Evolutionary conservation across 1,140 invertebrate genomes (phyloP).

Genomic region (Drosophila sp.): DNA sequence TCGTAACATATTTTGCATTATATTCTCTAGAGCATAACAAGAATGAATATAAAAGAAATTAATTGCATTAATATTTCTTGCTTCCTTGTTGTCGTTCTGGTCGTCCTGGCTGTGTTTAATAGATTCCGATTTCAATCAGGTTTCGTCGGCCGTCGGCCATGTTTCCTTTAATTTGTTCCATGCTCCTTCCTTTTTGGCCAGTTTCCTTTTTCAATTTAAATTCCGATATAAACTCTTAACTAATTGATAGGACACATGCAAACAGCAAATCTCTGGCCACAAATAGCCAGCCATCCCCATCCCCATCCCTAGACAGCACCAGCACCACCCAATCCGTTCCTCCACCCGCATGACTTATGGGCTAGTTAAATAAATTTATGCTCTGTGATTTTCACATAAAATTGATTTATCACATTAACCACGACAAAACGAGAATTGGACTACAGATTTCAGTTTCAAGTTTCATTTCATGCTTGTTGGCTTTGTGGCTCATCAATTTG

Average conservation of each 20-base stretch:
- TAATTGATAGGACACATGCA: conserved; percentile 12
- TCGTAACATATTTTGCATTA: too few relatives aligned
- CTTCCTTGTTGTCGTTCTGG: neutral
- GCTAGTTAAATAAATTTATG: conserved; percentile 81
- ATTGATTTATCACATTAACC: conserved; percentile 81
- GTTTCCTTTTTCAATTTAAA: conserved; percentile 14
- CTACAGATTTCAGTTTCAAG: conserved; percentile 17
- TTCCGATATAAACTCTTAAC: conserved; percentile 12
- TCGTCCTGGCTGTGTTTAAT: neutral
- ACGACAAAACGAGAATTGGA: conserved; percentile 52
- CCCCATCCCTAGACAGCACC: neutral
- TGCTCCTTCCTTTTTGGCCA: conserved; percentile 1
- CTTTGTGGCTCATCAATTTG: conserved; percentile 78
- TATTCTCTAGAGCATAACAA: too few relatives aligned
- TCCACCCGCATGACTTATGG: conserved; percentile 65
- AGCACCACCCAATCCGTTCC: neutral
- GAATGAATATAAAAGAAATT: neutral
- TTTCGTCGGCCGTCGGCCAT: neutral
- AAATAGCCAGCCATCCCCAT: neutral
- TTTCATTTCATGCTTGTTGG: conserved; percentile 80
- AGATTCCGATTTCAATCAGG: conserved; percentile 5
- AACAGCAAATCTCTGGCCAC: conserved; percentile 8
- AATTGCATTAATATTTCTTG: conserved; percentile 8
- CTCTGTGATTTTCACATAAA: conserved; percentile 80
- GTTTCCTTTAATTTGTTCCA: conserved; percentile 14